A percentile compares a stretch with the other conserved stretches of the same genome.
Evolutionary conservation across 2,888 invertebrate species (phyloP).

Genomic region (Lycophotia porphyrea): DNA sequence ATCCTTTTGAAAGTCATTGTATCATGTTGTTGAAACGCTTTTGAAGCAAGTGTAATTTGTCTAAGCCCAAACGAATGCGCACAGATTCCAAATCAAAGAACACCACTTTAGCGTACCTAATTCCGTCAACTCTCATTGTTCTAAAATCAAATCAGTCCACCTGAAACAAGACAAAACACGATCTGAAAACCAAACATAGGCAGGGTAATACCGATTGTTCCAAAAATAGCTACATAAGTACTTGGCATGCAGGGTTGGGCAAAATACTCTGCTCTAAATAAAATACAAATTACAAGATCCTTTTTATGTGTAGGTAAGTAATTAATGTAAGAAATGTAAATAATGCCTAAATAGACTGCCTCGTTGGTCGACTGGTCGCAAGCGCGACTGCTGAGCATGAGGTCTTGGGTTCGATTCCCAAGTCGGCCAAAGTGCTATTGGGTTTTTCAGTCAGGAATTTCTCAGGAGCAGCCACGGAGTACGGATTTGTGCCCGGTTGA

Average conservation of each 20-base stretch:
- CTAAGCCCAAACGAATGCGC: background rate
- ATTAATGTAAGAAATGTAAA: too few relatives aligned
- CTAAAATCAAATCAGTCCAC: constrained; percentile 11
- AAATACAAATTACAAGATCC: background rate
- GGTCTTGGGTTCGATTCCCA: too few relatives aligned
- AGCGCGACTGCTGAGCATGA: too few relatives aligned
- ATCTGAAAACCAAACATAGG: constrained; percentile 9
- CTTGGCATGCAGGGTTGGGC: background rate
- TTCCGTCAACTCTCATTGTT: constrained; percentile 21
- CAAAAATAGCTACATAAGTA: constrained; percentile 10
- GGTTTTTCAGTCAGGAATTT: too few relatives aligned
- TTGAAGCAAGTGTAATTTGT: background rate
- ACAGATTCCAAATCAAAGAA: background rate
- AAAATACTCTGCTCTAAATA: background rate
- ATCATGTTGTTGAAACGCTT: background rate
- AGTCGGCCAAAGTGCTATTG: too few relatives aligned
- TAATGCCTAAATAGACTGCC: too few relatives aligned
- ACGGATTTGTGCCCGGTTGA: too few relatives aligned
- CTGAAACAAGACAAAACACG: constrained; percentile 14
- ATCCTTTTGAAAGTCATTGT: background rate
- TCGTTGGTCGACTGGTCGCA: too few relatives aligned
- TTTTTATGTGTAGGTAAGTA: background rate
- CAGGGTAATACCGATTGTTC: constrained; percentile 22
- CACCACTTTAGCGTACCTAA: background rate
- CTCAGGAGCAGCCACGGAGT: too few relatives aligned